Base-by-base conservation (phyloP, 1,140 invertebrate species). In the Pogonomyrmex barbatus region DNA sequence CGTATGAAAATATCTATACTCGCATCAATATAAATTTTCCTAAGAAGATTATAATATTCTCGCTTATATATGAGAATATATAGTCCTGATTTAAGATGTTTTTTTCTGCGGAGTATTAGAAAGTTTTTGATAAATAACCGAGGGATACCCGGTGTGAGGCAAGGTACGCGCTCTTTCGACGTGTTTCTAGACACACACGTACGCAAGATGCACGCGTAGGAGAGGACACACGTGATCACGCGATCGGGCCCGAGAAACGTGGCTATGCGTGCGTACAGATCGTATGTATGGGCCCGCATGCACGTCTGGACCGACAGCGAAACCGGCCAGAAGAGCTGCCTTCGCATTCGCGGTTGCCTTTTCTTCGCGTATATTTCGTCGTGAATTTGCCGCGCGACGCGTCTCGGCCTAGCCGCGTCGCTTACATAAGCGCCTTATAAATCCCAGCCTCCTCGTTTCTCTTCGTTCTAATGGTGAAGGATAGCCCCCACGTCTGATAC, bases 241-340 rank as follows among this genome's bases (percentile, higher is more conserved):
- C 88, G 87, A 88, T 88, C 85, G 62, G 68, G 47, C 39, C 67
- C 54, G 68, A 58, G 67, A 56, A 89, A 65, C 47, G 83, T 86
- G 83, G 81, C 76, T 76, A 54, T 86, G 76, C 81, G 56, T 88
- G 60, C 67, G 67, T 78, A 73, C 60, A 33, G 70, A 50, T 88
- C 87, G 82, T 65, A 87, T 76, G 75, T 67, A 50, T 36, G 52
- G 62, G 12, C 52, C 50, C 73, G 83, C 54, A 56, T 85, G 60
- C 54, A 24, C 65, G 73, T 63, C 85, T 81, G 52, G 42, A 73
- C 60, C 50, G 56, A 85, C 83, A 81, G 76, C 52, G 87, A 88
- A 89, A 84, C 73, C 58, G 47, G 87, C 60, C 67, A 2, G 14
- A 33, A 52, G 75, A 75, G 10, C 50, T 56, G 36, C 36, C 52